Evolutionary conservation across 2,888 invertebrate genomes (phyloP).

Genomic region (Himalopsyche japonica): DNA sequence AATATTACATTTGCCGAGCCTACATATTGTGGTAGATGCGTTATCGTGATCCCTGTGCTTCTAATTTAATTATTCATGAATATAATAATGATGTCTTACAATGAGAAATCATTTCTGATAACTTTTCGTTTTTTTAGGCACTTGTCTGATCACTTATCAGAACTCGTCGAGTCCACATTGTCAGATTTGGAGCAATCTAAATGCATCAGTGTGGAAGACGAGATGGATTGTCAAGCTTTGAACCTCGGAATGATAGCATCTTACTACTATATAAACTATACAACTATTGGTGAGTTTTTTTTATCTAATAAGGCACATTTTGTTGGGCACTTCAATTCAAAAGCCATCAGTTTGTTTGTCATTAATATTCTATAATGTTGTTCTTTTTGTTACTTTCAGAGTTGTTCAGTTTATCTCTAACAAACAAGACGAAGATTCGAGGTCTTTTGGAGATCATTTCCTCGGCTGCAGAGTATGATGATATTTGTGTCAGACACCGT

Average conservation of each 20-base stretch:
- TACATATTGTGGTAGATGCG: no score
- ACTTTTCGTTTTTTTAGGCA: conserved; percentile 65
- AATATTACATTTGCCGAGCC: no score
- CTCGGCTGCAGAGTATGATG: conserved; percentile 95
- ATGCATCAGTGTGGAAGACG: conserved; percentile 97
- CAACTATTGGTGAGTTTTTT: conserved; percentile 80
- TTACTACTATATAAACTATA: conserved; percentile 99
- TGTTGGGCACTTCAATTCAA: not conserved
- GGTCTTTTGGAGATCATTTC: conserved; percentile 97
- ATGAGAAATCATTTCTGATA: no score
- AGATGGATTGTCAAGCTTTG: conserved; percentile 94
- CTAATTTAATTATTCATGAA: no score
- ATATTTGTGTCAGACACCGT: conserved; percentile 90
- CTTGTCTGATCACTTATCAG: conserved; percentile 96
- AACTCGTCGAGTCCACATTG: conserved; percentile 94
- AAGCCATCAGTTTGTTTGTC: not conserved
- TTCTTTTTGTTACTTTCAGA: conserved; percentile 63
- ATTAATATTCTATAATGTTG: not conserved
- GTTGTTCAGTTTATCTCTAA: conserved; percentile 94
- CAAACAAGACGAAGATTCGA: conserved; percentile 95
- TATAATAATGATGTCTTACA: no score
- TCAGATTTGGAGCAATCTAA: conserved; percentile 94
- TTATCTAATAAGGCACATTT: not conserved
- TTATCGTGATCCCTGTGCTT: not conserved
- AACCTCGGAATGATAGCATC: conserved; percentile 99